Evolutionary conservation across 92 coral and sea anemone genomes (phyloP).

Genomic region (Phenganax stokvisi): DNA sequence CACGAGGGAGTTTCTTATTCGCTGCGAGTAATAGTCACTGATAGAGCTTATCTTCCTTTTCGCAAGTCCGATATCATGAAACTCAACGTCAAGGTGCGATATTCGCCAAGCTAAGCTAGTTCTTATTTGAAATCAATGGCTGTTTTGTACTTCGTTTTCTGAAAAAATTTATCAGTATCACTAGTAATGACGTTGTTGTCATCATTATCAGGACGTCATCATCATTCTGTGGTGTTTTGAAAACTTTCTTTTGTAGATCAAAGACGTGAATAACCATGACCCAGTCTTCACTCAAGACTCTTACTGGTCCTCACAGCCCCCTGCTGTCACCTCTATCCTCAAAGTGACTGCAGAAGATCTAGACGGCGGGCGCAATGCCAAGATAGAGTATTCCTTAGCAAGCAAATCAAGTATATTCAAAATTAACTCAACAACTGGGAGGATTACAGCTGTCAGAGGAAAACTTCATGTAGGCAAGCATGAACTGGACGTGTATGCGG

Average conservation of each 20-base stretch:
- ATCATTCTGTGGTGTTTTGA: not conserved
- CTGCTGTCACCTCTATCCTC: conserved; percentile 47
- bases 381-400: conserved; percentile 52
- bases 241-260: conserved; percentile 6
- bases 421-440: conserved; percentile 55
- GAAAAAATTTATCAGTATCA: too few relatives aligned
- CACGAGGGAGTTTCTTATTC: conserved; percentile 48
- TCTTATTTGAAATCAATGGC: not conserved
- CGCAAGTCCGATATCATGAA: conserved; percentile 62
- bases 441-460: conserved; percentile 49
- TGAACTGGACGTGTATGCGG: conserved; percentile 60
- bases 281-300: conserved; percentile 64
- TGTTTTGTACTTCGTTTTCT: too few relatives aligned
- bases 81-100: conserved; percentile 42
- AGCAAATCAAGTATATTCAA: conserved; percentile 47
- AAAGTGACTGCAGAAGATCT: conserved; percentile 55
- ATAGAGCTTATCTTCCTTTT: conserved; percentile 56
- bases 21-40: conserved; percentile 73
- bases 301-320: conserved; percentile 59
- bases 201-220: not conserved
- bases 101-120: not conserved
- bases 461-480: conserved; percentile 47
- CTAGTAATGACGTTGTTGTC: too few relatives aligned
- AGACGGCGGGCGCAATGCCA: conserved; percentile 68
- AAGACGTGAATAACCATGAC: conserved; percentile 56